Conservation (phyloP, 2,113 vertebrate genomes). For the Martes martes region DNA sequence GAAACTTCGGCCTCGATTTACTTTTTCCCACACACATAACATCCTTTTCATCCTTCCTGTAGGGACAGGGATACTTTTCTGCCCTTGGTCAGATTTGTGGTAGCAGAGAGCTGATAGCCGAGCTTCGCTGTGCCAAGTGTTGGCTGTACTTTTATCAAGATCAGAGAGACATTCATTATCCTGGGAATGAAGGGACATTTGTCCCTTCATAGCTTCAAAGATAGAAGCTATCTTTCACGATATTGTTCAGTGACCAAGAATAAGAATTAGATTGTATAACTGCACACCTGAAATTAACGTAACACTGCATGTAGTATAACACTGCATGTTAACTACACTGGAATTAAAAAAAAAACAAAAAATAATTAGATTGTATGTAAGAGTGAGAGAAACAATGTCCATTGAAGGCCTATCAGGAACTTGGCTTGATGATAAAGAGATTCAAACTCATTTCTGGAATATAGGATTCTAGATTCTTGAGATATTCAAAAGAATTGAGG, state of each 20-base stretch:
- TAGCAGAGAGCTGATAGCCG: neutral
- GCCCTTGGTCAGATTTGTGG: neutral
- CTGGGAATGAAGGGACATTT: neutral
- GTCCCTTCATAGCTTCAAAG: too few species aligned
- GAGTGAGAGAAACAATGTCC: neutral
- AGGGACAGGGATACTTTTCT: neutral
- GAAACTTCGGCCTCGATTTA: slow-evolving; percentile 48
- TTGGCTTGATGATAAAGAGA: neutral
- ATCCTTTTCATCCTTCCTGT: neutral
- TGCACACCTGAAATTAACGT: neutral
- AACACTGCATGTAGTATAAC: neutral
- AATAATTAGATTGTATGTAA: neutral
- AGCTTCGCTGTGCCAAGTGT: neutral
- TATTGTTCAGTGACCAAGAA: neutral
- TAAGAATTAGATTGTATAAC: neutral
- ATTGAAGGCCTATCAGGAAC: neutral
- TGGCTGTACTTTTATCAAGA: neutral
- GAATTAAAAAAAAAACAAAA: neutral
- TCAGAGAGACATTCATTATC: neutral
- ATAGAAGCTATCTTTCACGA: neutral
- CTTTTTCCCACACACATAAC: neutral
- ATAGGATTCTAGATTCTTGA: slow-evolving; percentile 20
- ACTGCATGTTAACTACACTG: neutral
- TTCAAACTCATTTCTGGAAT: neutral
- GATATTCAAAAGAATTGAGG: neutral